These are phyloP conservation scores for Upupa epops DNA, from an alignment of 2,113 vertebrate genomes.

Conservation along the genomic window DNA sequence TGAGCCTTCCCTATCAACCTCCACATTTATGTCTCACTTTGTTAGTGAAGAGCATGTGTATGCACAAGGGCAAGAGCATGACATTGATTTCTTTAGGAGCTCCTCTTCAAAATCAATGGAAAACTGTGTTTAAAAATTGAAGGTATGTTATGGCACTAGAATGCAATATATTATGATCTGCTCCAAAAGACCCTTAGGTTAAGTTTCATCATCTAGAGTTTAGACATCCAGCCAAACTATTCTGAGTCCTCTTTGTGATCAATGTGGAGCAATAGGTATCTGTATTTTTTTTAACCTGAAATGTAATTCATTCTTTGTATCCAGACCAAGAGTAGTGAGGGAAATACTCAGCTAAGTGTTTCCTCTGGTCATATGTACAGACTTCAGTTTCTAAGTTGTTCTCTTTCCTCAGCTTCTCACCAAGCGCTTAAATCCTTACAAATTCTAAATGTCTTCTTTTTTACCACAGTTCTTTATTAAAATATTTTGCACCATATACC, in stretches of 20 bases:
- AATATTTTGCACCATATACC: background rate
- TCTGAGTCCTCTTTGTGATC: background rate
- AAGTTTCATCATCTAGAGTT: constrained; percentile 35
- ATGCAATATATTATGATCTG: background rate
- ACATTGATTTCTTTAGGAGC: constrained; percentile 47
- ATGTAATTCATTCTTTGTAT: background rate
- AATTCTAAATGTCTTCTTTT: background rate
- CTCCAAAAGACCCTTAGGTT: constrained; percentile 24
- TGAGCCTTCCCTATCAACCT: background rate
- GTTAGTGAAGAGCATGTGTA: constrained; percentile 7
- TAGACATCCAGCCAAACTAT: background rate
- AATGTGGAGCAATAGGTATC: background rate
- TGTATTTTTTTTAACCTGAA: background rate
- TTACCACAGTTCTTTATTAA: background rate
- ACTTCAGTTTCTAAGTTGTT: background rate
- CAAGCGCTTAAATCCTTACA: background rate
- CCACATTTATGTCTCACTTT: background rate
- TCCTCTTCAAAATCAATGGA: constrained; percentile 38
- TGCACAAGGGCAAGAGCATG: constrained; percentile 28
- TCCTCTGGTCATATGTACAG: background rate
- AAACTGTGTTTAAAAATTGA: constrained; percentile 49
- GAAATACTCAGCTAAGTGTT: background rate
- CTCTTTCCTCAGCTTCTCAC: background rate
- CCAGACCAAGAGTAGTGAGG: background rate
- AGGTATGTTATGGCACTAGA: background rate